Evolutionary conservation across 23 tunicate genomes (phyloP).

Genomic region (Halocynthia roretzi): DNA sequence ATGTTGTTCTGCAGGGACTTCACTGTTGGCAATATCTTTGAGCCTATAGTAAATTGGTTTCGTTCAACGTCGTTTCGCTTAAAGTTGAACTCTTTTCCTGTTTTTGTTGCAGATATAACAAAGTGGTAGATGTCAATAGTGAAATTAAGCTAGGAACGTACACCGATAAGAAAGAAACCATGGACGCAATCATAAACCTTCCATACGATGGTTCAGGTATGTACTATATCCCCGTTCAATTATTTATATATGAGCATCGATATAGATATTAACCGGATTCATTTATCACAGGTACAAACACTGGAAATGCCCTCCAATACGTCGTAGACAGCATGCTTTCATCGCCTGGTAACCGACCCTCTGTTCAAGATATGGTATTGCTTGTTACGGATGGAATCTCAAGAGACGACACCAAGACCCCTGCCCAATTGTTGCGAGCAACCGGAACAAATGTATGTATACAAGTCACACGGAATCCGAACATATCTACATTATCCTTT

Average conservation of each 20-base stretch:
- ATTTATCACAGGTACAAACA: slow-evolving; percentile 27
- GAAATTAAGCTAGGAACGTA: slow-evolving; percentile 73
- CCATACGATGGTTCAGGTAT: slow-evolving; percentile 88
- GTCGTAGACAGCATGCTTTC: slow-evolving; percentile 58
- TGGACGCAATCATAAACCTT: slow-evolving; percentile 50
- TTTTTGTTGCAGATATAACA: slow-evolving; percentile 48
- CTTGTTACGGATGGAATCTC: slow-evolving; percentile 84
- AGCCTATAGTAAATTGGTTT: too few species aligned
- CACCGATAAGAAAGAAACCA: slow-evolving; percentile 30
- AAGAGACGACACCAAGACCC: slow-evolving; percentile 49
- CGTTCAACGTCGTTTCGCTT: too few species aligned
- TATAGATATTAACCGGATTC: too few species aligned
- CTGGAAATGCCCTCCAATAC: slow-evolving; percentile 75
- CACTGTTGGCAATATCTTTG: too few species aligned
- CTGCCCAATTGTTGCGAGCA: slow-evolving; percentile 44
- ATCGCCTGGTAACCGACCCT: slow-evolving; percentile 45
- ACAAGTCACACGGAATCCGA: neutral
- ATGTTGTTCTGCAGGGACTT: too few species aligned
- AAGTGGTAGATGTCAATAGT: slow-evolving; percentile 43
- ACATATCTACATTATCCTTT: neutral
- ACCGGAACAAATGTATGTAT: slow-evolving; percentile 51
- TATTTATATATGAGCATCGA: neutral
- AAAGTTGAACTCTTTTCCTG: neutral
- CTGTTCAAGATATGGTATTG: slow-evolving; percentile 60
- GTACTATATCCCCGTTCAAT: neutral